Evolutionary conservation across 2,113 vertebrate genomes (phyloP).

Genomic region (Chloebia gouldiae): DNA sequence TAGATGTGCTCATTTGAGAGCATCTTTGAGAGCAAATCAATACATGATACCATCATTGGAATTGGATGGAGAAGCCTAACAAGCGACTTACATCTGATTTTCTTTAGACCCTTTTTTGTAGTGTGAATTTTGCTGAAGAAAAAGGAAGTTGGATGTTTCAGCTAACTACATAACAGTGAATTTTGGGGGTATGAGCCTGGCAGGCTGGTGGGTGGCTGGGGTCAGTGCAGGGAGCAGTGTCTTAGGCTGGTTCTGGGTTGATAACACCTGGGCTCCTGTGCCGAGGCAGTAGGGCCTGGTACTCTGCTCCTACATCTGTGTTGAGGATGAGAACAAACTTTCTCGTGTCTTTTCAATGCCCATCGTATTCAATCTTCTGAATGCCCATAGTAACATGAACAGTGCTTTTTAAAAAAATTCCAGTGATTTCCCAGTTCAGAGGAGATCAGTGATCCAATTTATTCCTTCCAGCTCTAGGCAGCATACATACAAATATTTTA

Average conservation of each 20-base stretch:
- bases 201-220: background rate
- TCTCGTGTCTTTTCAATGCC: background rate
- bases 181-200: background rate
- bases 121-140: background rate
- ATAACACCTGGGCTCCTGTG: background rate
- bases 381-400: background rate
- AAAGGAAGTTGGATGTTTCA: background rate
- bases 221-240: background rate
- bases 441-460: background rate
- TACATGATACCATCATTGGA: background rate
- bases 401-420: background rate
- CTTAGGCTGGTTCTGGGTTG: rapidly evolving
- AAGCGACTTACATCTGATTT: background rate
- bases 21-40: background rate
- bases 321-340: background rate
- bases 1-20: background rate
- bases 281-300: background rate
- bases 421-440: background rate
- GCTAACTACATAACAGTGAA: background rate
- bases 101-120: background rate
- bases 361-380: rapidly evolving
- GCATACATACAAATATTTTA: background rate
- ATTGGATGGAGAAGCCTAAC: background rate
- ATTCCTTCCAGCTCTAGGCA: background rate
- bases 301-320: background rate